phyloP scores from a whole-genome alignment of 2,797 vertebrate genomes.

The Taeniopygia guttata region DNA sequence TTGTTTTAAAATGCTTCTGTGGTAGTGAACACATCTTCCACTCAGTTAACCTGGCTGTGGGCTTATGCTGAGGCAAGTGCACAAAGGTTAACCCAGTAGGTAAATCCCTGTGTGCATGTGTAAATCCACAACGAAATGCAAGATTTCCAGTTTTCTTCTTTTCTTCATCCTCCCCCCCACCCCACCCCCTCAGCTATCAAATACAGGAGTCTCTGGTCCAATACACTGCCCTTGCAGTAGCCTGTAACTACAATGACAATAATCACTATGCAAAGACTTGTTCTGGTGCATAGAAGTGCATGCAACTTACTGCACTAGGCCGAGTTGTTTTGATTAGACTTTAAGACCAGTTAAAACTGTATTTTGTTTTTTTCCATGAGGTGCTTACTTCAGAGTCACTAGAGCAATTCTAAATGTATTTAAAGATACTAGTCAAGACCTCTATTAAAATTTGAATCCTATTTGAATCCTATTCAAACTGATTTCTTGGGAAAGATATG shows the following conservation, averaged over 20 bases:
- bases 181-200: background rate
- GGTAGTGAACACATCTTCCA: background rate
- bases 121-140: background rate
- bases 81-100: background rate
- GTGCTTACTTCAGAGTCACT: background rate
- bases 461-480: background rate
- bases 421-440: background rate
- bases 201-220: background rate
- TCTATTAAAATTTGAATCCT: background rate
- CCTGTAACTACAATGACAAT: background rate
- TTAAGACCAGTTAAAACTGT: background rate
- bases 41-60: background rate
- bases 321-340: background rate
- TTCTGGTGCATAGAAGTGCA: background rate
- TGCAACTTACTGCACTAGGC: background rate
- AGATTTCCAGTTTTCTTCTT: background rate
- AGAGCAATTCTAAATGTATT: background rate
- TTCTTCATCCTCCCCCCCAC: no score
- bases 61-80: background rate
- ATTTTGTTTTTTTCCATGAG: background rate
- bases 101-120: rapidly evolving
- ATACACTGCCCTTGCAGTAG: background rate
- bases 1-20: background rate
- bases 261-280: background rate
- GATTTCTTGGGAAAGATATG: background rate